phyloP scores from a whole-genome alignment of 2,888 invertebrate species.

The Thymelicus lineola region DNA sequence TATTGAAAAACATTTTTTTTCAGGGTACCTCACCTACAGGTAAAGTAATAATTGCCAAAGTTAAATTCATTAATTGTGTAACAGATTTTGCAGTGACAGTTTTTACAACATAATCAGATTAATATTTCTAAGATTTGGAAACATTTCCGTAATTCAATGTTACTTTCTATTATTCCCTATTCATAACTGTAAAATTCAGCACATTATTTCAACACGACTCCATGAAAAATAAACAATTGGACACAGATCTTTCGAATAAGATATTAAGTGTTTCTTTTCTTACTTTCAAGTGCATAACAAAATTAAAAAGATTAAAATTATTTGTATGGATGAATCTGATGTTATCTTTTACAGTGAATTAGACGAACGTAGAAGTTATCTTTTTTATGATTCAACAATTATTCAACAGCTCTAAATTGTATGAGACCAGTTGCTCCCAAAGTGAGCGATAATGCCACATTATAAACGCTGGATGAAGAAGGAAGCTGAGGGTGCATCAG shows the following conservation, averaged over 20 bases:
- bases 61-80: too few relatives aligned
- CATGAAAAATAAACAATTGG: not conserved
- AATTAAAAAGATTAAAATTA: constrained; percentile 15
- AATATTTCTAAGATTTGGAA: not conserved
- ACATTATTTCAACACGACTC: constrained; percentile 9
- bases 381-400: constrained; percentile 36
- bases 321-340: constrained; percentile 23
- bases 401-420: constrained; percentile 32
- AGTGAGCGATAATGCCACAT: not conserved
- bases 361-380: constrained; percentile 33
- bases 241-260: constrained; percentile 7
- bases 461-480: too few relatives aligned
- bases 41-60: too few relatives aligned
- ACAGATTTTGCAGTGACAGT: too few relatives aligned
- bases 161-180: not conserved
- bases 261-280: not conserved
- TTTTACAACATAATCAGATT: too few relatives aligned
- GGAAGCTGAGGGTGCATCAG: too few relatives aligned
- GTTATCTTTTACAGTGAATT: constrained; percentile 31
- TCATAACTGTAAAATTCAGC: not conserved
- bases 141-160: not conserved
- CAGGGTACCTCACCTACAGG: too few relatives aligned
- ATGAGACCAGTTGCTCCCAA: not conserved
- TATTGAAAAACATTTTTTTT: too few relatives aligned
- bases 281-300: constrained; percentile 12